These are phyloP conservation scores for Drosophila austrosaltans DNA, from an alignment of 2,888 invertebrate genomes.

Conservation along the genomic window DNA sequence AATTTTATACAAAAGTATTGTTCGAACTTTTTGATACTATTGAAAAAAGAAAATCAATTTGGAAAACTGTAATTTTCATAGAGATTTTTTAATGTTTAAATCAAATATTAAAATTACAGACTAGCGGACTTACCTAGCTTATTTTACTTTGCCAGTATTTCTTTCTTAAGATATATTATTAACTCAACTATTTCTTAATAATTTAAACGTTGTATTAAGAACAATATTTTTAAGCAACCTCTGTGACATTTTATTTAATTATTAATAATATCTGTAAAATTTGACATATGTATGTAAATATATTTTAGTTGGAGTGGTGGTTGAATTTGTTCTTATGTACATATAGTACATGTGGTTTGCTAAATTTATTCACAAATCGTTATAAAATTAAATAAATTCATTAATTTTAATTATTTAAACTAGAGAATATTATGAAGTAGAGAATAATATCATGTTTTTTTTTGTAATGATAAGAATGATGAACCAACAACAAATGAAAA, in stretches of 20 bases:
- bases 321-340: slow-evolving; percentile 32
- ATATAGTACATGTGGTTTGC: slow-evolving; percentile 56
- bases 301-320: slow-evolving; percentile 3
- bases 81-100: no score
- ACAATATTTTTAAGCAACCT: not conserved
- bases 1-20: no score
- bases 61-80: no score
- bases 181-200: no score
- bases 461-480: slow-evolving; percentile 40
- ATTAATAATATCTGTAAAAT: slow-evolving; percentile 69
- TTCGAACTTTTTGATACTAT: no score
- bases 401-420: slow-evolving; percentile 27
- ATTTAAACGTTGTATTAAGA: no score
- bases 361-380: slow-evolving; percentile 62
- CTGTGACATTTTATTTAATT: slow-evolving; percentile 21
- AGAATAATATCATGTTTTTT: slow-evolving; percentile 1
- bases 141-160: not conserved
- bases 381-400: slow-evolving; percentile 51
- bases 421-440: not conserved
- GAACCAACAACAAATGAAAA: slow-evolving; percentile 68
- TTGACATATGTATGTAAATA: slow-evolving; percentile 40
- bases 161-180: not conserved
- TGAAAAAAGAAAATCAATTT: no score
- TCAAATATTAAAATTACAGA: no score
- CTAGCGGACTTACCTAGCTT: not conserved